Evolutionary conservation across 2,797 vertebrate genomes (phyloP).

Genomic region (Arremon brunneinucha): DNA sequence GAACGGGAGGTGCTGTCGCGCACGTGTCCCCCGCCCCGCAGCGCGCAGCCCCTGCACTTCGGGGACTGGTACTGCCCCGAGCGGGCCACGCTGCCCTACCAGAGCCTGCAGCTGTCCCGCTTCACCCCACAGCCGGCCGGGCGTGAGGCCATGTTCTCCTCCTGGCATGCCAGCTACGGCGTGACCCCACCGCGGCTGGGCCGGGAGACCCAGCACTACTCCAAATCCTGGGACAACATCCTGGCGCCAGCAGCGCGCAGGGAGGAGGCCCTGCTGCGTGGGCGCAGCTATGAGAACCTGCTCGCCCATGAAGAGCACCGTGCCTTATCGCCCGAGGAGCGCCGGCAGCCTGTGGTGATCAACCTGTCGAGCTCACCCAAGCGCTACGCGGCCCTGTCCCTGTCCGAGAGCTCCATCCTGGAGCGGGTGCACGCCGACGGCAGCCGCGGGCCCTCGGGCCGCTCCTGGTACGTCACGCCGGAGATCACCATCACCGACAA

Average conservation of each 20-base stretch:
- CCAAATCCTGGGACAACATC: constrained; percentile 97
- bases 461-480: constrained; percentile 92
- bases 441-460: constrained; percentile 75
- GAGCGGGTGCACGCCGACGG: constrained; percentile 81
- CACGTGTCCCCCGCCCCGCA: constrained; percentile 78
- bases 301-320: constrained; percentile 80
- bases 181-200: constrained; percentile 81
- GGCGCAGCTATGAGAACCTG: constrained; percentile 92
- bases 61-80: constrained; percentile 87
- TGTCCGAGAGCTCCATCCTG: constrained; percentile 91
- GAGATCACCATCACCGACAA: constrained; percentile 99
- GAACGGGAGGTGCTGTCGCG: constrained; percentile 69
- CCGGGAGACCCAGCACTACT: constrained; percentile 86
- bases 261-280: constrained; percentile 84
- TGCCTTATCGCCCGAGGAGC: constrained; percentile 77
- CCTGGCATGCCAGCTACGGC: constrained; percentile 83
- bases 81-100: constrained; percentile 68
- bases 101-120: constrained; percentile 68
- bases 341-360: constrained; percentile 88
- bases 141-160: constrained; percentile 76
- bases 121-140: constrained; percentile 75
- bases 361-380: constrained; percentile 94
- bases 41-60: constrained; percentile 79
- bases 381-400: constrained; percentile 91
- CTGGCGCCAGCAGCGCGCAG: constrained; percentile 79